Percentiles rank a stretch among this genome's conserved stretches.
Conservation (phyloP, 2,888 invertebrate genomes). For the Yponomeuta malinellus region DNA sequence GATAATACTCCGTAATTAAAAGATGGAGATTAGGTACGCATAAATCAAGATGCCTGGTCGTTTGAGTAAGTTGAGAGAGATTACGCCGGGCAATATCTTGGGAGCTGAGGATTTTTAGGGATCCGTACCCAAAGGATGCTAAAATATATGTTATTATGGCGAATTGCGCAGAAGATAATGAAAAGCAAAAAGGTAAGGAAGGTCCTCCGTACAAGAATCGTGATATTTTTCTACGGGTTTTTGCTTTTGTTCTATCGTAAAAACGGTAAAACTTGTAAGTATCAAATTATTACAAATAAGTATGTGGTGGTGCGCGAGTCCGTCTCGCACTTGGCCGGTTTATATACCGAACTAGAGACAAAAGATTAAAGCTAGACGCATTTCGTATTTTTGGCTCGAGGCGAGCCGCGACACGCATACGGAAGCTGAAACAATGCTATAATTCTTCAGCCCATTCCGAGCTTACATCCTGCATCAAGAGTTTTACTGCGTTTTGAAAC, state of each 20-base stretch:
- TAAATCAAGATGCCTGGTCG: not conserved
- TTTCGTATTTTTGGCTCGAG: constrained; percentile 48
- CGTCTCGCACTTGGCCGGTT: too few relatives aligned
- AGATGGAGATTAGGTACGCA: not conserved
- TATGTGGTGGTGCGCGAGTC: not conserved
- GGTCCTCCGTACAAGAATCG: too few relatives aligned
- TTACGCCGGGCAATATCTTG: not conserved
- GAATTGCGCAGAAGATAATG: not conserved
- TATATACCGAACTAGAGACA: constrained; percentile 26
- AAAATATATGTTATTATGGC: too few relatives aligned
- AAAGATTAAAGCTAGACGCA: constrained; percentile 40
- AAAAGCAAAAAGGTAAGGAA: too few relatives aligned
- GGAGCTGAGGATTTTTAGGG: not conserved
- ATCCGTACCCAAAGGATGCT: too few relatives aligned
- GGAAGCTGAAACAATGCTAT: constrained; percentile 46
- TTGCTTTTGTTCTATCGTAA: too few relatives aligned
- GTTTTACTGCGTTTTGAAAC: constrained; percentile 13
- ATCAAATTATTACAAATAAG: too few relatives aligned
- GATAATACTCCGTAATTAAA: constrained; percentile 6
- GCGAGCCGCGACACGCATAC: constrained; percentile 41
- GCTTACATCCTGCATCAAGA: constrained; percentile 21
- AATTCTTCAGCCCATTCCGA: constrained; percentile 39
- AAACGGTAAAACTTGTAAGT: too few relatives aligned
- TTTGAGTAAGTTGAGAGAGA: not conserved
- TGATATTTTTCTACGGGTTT: too few relatives aligned